These are phyloP conservation scores for Subanguina moxae DNA, from an alignment of 1,140 invertebrate genomes.

Conservation along the genomic window DNA sequence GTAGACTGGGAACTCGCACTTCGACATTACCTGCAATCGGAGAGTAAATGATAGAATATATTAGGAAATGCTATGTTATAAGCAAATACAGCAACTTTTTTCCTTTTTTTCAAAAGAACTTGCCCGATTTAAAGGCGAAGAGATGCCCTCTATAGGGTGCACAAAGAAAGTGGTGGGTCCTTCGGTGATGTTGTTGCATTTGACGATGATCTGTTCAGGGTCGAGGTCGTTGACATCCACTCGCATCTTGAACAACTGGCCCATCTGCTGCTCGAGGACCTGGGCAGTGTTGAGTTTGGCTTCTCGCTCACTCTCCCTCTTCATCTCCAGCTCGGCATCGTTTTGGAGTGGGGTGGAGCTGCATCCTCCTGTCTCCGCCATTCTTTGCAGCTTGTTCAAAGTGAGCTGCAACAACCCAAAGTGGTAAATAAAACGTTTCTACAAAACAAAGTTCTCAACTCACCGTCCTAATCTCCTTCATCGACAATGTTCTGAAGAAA, in stretches of 20 bases:
- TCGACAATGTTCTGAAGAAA: conserved; percentile 70
- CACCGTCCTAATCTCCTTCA: conserved; percentile 76
- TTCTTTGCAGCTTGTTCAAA: conserved; percentile 67
- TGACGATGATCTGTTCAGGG: conserved; percentile 62
- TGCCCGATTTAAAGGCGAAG: conserved; percentile 69
- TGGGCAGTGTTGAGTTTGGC: conserved; percentile 49
- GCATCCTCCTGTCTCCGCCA: conserved; percentile 63
- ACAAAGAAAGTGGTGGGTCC: conserved; percentile 70
- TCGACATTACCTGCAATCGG: conserved; percentile 61
- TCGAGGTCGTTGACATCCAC: conserved; percentile 62
- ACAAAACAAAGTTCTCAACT: conserved; percentile 11
- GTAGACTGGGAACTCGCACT: conserved; percentile 74
- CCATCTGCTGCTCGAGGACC: conserved; percentile 56
- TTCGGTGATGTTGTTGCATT: conserved; percentile 61
- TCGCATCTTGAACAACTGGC: conserved; percentile 58
- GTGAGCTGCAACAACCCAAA: conserved; percentile 54
- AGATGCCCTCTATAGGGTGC: conserved; percentile 86
- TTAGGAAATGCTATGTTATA: no score
- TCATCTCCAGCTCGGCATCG: conserved; percentile 55
- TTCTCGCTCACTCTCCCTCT: conserved; percentile 48
- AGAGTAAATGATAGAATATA: no score
- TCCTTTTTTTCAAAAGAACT: neutral
- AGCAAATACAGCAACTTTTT: no score
- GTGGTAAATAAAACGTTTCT: neutral
- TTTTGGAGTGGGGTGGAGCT: conserved; percentile 42